Evolutionary conservation across 2,888 invertebrate species (phyloP), one percentile per base, ranked within the genome.

Genomic region (Aleiodes testaceus): DNA sequence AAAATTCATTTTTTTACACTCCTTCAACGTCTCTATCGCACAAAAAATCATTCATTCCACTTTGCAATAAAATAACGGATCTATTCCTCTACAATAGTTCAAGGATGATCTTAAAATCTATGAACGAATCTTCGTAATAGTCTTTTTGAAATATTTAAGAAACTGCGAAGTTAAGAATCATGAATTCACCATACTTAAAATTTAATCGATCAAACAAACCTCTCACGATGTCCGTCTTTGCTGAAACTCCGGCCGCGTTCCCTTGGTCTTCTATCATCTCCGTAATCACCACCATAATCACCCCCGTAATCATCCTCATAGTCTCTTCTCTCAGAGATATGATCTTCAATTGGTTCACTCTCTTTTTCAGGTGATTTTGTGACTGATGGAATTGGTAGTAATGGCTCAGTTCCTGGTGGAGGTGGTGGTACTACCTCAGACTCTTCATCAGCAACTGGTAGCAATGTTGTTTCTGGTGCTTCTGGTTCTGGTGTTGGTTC

Each of bases 401-500:
- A 77, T 0, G 79, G 67, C 69, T 87, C 87, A 18, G 87, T 87
- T 26, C 87, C 87, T 20, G 87, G 87, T 47, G 87, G 87, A 47
- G 87, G 87, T 64, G 87, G 87, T 9, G 83, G 84, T 68, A 84
- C 83, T 4, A 85, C 85, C 72, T 87, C 87, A 3, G 84, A 79
- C 69, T 86, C 87, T 12, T 87, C 86, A 9, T 85, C 86, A 18
- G 75, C 66, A 20, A 77, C 76, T 52, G 82, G 67, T 74, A 84
- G 85, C 47, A 80, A 71, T 52, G 78, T 75, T 11, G 79, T 44
- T 63, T 85, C 85, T 65, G 80, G 82, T 36, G 79, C 30, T 11
- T 84, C 83, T 45, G 81, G 66, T 50, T 83, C 83, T 45, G 79
- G 63, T 6, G 77, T 77, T 36, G 81, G 75, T 70, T 85, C 85